A percentile compares a stretch with the other conserved stretches of the same genome.
Conservation (phyloP, 2,797 vertebrate genomes). For the Chiropotes sagulatus region DNA sequence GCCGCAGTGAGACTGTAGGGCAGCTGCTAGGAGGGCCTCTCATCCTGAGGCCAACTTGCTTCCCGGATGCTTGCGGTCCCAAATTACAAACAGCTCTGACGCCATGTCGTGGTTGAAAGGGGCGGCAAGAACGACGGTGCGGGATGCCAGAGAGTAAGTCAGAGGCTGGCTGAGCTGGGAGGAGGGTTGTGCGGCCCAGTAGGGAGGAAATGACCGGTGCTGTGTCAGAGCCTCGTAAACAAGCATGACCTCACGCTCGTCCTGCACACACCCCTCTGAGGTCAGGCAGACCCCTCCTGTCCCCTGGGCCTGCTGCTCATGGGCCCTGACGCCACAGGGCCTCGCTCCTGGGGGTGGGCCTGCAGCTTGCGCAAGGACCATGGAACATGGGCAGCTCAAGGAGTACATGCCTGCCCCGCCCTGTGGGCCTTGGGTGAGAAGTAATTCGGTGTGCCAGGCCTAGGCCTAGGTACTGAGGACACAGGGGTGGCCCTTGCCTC, state of each 20-base stretch:
- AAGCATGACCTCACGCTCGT: slow-evolving; percentile 61
- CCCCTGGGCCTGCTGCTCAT: slow-evolving; percentile 48
- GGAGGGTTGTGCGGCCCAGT: neutral
- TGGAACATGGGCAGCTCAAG: neutral
- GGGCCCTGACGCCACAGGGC: neutral
- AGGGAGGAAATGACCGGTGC: slow-evolving; percentile 29
- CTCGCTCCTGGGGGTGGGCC: neutral
- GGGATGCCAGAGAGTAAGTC: slow-evolving; percentile 28
- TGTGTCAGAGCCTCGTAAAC: slow-evolving; percentile 64
- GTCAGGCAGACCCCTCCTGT: slow-evolving; percentile 69
- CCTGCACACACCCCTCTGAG: slow-evolving; percentile 64
- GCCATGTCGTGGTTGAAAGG: neutral
- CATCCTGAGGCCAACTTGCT: neutral
- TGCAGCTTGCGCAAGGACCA: neutral
- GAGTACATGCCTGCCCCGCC: neutral
- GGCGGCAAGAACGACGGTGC: neutral
- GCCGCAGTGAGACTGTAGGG: neutral
- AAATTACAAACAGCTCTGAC: slow-evolving; percentile 55
- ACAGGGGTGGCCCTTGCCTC: neutral
- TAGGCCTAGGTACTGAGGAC: neutral
- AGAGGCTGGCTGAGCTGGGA: neutral
- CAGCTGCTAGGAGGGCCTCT: slow-evolving; percentile 11
- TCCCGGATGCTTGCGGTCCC: neutral
- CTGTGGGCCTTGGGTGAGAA: neutral
- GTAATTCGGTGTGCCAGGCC: neutral